Base-by-base conservation (phyloP, 2,797 vertebrate species). In the Onychomys leucogaster region DNA sequence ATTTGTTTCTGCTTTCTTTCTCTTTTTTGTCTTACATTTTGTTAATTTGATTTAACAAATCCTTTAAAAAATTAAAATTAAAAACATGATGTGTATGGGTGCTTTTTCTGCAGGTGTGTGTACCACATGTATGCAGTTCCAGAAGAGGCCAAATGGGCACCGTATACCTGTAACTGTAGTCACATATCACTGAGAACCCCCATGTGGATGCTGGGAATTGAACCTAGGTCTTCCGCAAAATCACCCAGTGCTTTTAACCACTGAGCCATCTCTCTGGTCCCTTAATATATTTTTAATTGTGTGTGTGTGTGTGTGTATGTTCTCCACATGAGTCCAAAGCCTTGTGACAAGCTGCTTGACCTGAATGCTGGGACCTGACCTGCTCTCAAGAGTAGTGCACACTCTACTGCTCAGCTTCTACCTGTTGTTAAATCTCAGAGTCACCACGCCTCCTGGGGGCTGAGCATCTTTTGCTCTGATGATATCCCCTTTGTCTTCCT, bases 401-500 rank as follows among this genome's bases (percentile, higher is more conserved):
- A 5, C 2, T 52, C 49, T 73, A 41, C 1, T 32, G 49, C 52
- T 57, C 23, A 12, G 11, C 63, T 83, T 95, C 9, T 92, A 23
- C 43, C 29, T 71, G 14, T 6, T 63, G 37, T 57, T 69, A 13
- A 37, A 21, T 85, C 61, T 89, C 43, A 99, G 94, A 99, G 99
- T 8, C 99, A 99, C 43, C 99, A 99, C 0, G 99, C 98, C 12
- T 99, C 99, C 89, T 99, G 99, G 99, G 99, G 99, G 29, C 98
- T 99, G 84, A 99, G 99, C 1, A 99, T 4, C 0, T 99, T 99
- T 98, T 99, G 99, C 87, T 99, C 99, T 0, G 99, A 99, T 55
- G 98, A 99, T 96, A 99, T 99, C 1, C 99, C 99, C 96, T 99
- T 99, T 98, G 99, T 99, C 96, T 99, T 99, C 81, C 8, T 25